These are phyloP conservation scores for Aspidapion aeneum DNA, from an alignment of 2,888 invertebrate genomes.

Conservation along the genomic window DNA sequence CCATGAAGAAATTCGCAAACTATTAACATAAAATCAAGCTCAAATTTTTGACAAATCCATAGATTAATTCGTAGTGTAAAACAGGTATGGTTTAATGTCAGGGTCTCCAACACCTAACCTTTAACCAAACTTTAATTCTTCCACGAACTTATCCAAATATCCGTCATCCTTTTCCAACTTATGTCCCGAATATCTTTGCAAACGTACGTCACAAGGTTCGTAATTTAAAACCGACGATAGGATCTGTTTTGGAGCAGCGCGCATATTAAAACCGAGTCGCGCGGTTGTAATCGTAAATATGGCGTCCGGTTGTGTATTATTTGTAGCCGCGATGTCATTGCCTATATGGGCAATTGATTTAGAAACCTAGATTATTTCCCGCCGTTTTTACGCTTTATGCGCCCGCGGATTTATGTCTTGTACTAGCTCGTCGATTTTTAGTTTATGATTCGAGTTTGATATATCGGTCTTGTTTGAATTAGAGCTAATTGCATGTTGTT, in stretches of 20 bases:
- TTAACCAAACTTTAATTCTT: too few species aligned
- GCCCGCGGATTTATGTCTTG: neutral
- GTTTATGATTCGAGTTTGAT: neutral
- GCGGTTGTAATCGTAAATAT: conserved; percentile 24
- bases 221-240: conserved; percentile 29
- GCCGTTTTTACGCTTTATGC: neutral
- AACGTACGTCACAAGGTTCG: conserved; percentile 18
- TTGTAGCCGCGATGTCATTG: conserved; percentile 25
- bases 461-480: neutral
- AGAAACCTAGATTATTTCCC: conserved; percentile 9
- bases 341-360: conserved; percentile 25
- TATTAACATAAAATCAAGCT: too few species aligned
- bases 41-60: too few species aligned
- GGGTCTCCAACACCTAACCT: too few species aligned
- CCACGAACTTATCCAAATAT: neutral
- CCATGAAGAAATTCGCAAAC: too few species aligned
- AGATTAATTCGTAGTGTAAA: too few species aligned
- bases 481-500: neutral
- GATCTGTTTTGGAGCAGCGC: conserved; percentile 30
- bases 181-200: too few species aligned
- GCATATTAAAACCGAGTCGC: conserved; percentile 27
- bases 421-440: neutral
- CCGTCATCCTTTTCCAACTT: neutral
- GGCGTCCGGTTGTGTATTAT: conserved; percentile 19
- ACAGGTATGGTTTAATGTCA: too few species aligned